Conservation (phyloP, 2,888 invertebrate species). For the Apodemia duryi region DNA sequence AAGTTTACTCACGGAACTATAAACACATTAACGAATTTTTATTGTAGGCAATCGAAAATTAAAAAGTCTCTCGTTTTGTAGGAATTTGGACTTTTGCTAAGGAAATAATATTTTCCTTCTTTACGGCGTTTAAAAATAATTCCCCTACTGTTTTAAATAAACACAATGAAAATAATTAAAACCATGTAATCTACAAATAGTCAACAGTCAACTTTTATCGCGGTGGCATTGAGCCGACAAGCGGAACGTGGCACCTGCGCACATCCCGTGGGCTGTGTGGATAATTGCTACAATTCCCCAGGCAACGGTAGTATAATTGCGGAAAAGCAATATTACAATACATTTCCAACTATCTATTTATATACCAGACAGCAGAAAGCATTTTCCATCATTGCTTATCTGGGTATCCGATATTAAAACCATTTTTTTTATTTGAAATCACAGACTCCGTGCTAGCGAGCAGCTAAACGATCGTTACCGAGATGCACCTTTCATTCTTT, state of each 20-base stretch:
- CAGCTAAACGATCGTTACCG: too few species aligned
- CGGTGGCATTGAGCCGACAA: not conserved
- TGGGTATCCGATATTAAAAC: too few species aligned
- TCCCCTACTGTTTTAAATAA: not conserved
- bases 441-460: too few species aligned
- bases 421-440: too few species aligned
- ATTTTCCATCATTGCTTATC: not conserved
- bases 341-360: not conserved
- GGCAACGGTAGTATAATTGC: not conserved
- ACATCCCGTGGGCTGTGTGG: conserved; percentile 3
- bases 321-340: conserved; percentile 1
- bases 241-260: not conserved
- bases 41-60: too few species aligned
- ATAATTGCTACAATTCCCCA: not conserved
- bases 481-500: too few species aligned
- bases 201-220: not conserved
- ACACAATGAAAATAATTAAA: not conserved
- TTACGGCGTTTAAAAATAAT: too few species aligned
- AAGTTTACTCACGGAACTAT: too few species aligned
- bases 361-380: not conserved
- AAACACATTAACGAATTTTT: too few species aligned
- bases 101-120: too few species aligned
- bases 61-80: too few species aligned
- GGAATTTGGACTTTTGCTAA: too few species aligned
- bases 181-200: not conserved